These are phyloP conservation scores for Steatocranus sp. DNA, from an alignment of 2,797 vertebrate genomes.

Conservation along the genomic window DNA sequence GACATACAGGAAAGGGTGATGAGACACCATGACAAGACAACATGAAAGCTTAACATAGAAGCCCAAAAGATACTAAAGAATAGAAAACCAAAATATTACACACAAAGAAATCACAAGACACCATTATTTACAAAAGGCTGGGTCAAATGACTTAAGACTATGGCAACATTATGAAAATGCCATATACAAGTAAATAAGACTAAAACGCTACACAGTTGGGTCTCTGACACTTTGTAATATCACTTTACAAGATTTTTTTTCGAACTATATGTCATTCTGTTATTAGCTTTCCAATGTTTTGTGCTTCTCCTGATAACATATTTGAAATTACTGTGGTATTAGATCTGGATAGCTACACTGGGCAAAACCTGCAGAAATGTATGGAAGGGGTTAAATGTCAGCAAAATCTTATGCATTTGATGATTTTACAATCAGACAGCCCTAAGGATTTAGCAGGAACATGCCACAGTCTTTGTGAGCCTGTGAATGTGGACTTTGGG, in stretches of 20 bases:
- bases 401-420: background rate
- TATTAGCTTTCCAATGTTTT: background rate
- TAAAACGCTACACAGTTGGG: background rate
- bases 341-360: background rate
- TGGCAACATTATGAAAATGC: background rate
- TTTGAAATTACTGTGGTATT: background rate
- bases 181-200: background rate
- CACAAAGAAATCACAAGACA: background rate
- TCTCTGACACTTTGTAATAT: background rate
- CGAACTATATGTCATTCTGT: background rate
- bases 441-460: background rate
- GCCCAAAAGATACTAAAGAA: background rate
- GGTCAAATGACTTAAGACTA: background rate
- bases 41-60: background rate
- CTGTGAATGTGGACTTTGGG: background rate
- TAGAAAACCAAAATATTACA: background rate
- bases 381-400: background rate
- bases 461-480: background rate
- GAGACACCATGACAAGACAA: background rate
- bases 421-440: background rate
- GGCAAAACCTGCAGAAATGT: background rate
- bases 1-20: background rate
- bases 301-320: background rate
- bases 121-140: background rate
- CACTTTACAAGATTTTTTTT: background rate